Percentiles rank a stretch among this genome's conserved stretches.
Conservation (phyloP, 2,888 invertebrate species). For the Dicyrtoma fusca region DNA sequence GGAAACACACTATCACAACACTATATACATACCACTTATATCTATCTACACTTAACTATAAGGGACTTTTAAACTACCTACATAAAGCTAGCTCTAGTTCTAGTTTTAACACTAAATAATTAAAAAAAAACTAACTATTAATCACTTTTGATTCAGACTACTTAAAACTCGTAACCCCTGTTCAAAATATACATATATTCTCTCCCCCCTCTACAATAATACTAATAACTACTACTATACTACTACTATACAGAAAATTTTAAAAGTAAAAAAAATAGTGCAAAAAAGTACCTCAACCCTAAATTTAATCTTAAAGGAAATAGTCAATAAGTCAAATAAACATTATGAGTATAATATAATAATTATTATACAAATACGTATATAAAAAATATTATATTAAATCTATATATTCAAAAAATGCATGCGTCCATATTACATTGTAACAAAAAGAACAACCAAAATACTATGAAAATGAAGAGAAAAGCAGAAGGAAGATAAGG, state of each 20-base stretch:
- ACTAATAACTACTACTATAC: not conserved
- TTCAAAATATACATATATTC: not conserved
- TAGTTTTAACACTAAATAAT: too few relatives aligned
- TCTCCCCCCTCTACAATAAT: not conserved
- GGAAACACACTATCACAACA: too few relatives aligned
- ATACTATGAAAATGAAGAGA: not conserved
- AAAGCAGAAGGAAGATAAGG: conserved; percentile 5
- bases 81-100: too few relatives aligned
- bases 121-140: too few relatives aligned
- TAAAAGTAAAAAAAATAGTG: conserved; percentile 19
- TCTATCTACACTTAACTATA: too few relatives aligned
- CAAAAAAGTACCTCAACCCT: conserved; percentile 21
- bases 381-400: conserved; percentile 2
- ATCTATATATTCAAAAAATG: conserved; percentile 25
- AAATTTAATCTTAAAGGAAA: conserved; percentile 15
- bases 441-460: conserved; percentile 9
- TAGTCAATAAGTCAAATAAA: not conserved
- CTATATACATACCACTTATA: too few relatives aligned
- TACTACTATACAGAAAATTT: conserved; percentile 3
- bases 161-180: not conserved
- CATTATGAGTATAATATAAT: conserved; percentile 5
- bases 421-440: conserved; percentile 27
- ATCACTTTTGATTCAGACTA: not conserved
- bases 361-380: not conserved
- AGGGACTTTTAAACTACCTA: too few relatives aligned